phyloP scores from a whole-genome alignment of 2,113 vertebrate species.

The Sylvilagus bachmani region DNA sequence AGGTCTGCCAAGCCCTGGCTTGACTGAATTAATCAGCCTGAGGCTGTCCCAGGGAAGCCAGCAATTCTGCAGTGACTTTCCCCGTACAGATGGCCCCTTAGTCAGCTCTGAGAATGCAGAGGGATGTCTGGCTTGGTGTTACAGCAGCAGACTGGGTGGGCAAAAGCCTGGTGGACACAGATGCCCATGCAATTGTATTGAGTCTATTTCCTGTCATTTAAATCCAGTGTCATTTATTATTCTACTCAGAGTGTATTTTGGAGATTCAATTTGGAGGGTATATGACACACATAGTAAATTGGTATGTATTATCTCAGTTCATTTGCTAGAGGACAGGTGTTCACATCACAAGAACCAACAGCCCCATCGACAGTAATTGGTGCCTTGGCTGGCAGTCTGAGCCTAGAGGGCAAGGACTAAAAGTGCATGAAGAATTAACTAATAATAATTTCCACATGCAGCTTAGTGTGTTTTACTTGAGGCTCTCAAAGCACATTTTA shows the following conservation, averaged over 20 bases:
- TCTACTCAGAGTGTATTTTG: conserved; percentile 74
- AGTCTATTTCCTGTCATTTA: conserved; percentile 81
- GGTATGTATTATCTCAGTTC: conserved; percentile 79
- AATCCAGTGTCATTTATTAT: conserved; percentile 77
- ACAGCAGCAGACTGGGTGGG: conserved; percentile 70
- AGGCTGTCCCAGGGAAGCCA: conserved; percentile 70
- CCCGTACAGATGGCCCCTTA: conserved; percentile 65
- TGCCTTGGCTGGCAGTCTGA: conserved; percentile 77
- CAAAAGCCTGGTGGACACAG: conserved; percentile 80
- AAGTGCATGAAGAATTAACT: conserved; percentile 82
- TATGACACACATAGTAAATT: conserved; percentile 80
- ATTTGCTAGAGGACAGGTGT: conserved; percentile 82
- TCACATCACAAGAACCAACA: conserved; percentile 78
- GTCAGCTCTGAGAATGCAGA: conserved; percentile 54
- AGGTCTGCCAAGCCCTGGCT: conserved; percentile 47
- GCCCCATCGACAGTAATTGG: conserved; percentile 76
- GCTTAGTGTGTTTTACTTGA: conserved; percentile 67
- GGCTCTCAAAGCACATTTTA: conserved; percentile 70
- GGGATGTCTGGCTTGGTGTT: conserved; percentile 48
- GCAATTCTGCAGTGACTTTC: conserved; percentile 62
- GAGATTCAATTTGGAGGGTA: conserved; percentile 78
- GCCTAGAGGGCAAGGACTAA: conserved; percentile 81
- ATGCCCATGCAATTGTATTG: conserved; percentile 75
- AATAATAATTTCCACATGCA: conserved; percentile 78
- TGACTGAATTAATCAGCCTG: conserved; percentile 52